A percentile compares a stretch with the other conserved stretches of the same genome.
phyloP scores from a whole-genome alignment of 2,888 invertebrate species.

The Penaeus monodon region DNA sequence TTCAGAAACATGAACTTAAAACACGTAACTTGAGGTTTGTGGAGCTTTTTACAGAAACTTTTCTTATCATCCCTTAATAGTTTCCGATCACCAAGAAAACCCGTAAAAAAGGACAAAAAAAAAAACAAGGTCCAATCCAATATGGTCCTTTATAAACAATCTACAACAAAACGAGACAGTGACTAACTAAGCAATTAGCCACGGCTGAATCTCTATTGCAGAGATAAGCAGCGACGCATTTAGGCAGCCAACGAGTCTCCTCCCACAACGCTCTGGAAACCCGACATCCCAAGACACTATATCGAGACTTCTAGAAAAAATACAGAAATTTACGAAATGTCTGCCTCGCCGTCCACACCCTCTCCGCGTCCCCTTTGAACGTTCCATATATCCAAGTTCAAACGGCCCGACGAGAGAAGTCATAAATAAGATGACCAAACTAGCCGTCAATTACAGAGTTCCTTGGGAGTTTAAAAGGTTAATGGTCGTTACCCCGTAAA shows the following conservation, averaged over 20 bases:
- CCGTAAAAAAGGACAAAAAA: not conserved
- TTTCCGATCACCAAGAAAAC: too few species aligned
- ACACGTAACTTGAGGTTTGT: too few species aligned
- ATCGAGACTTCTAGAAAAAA: too few species aligned
- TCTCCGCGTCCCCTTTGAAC: not conserved
- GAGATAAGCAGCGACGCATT: not conserved
- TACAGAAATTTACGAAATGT: too few species aligned
- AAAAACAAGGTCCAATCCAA: conserved; percentile 2
- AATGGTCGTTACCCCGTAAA: conserved; percentile 40
- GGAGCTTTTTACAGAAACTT: too few species aligned
- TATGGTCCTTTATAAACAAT: conserved; percentile 13
- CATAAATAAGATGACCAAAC: conserved; percentile 30
- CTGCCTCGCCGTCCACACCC: not conserved
- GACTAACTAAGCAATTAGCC: conserved; percentile 20
- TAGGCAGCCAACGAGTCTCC: too few species aligned
- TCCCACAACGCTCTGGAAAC: too few species aligned
- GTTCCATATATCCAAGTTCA: not conserved
- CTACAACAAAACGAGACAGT: conserved; percentile 13
- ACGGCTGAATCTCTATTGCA: not conserved
- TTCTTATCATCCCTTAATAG: too few species aligned
- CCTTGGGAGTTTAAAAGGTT: conserved; percentile 38
- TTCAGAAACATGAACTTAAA: too few species aligned
- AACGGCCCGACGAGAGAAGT: not conserved
- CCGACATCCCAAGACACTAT: too few species aligned
- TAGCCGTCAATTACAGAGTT: conserved; percentile 30